Evolutionary conservation across 2,888 invertebrate genomes (phyloP), one percentile per base, ranked within the genome.

Genomic region (Synergus itoensis): DNA sequence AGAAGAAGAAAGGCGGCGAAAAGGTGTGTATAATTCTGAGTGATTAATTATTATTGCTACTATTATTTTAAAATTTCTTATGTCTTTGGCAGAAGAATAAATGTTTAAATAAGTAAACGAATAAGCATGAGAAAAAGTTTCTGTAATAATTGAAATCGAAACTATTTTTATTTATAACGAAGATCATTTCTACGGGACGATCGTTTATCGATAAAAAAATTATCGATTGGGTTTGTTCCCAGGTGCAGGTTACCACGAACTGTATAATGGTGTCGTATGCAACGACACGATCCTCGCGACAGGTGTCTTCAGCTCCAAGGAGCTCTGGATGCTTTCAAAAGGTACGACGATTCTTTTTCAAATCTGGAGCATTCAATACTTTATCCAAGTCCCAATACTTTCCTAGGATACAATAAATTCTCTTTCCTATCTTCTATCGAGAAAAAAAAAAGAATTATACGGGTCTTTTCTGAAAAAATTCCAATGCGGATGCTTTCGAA

Each of bases 241-340:
- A 92, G 92, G 92, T 92, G 88, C 91, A 91, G 91, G 92, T 88
- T 92, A 92, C 91, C 97, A 98, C 95, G 98, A 98, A 95, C 98
- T 98, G 92, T 98, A 98, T 95, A 98, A 98, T 94, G 98, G 98
- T 93, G 98, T 99, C 93, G 97, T 98, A 93, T 98, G 98, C 95
- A 98, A 98, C 95, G 98, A 99, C 95, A 99, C 99, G 93, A 99
- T 99, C 94, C 96, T 98, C 95, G 99, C 99, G 92, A 99, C 99
- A 91, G 99, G 99, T 93, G 99, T 99, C 93, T 99, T 99, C 96
- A 98, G 99, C 91, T 99, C 99, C 92, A 98, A 98, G 95, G 99
- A 99, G 95, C 96, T 99, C 93, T 98, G 99, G 97, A 97, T 98
- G 94, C 96, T 99, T 93, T 99, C 99, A 91, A 98, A 98, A 97